phyloP scores from a whole-genome alignment of 2,888 invertebrate species.

The Scaptomyza flava region DNA sequence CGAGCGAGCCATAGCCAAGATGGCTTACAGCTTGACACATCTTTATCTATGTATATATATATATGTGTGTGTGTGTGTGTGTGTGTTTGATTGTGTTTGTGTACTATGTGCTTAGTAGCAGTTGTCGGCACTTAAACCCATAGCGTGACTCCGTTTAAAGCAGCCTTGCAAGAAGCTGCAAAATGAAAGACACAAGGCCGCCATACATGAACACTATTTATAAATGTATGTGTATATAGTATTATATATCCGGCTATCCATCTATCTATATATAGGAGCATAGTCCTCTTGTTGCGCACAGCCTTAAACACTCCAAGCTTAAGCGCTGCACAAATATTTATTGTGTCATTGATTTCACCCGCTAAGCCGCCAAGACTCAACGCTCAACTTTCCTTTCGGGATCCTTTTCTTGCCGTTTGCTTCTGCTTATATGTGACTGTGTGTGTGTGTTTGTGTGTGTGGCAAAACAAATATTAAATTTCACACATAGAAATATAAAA shows the following conservation, averaged over 20 bases:
- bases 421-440: constrained; percentile 46
- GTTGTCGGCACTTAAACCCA: constrained; percentile 47
- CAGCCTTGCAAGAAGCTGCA: constrained; percentile 22
- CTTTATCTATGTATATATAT: constrained; percentile 16
- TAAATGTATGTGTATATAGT: constrained; percentile 9
- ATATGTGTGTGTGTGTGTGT: constrained; percentile 6
- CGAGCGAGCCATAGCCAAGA: constrained; percentile 51
- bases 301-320: constrained; percentile 70
- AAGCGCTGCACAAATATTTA: constrained; percentile 79
- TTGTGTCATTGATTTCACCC: constrained; percentile 79
- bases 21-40: constrained; percentile 54
- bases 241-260: constrained; percentile 18
- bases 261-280: constrained; percentile 30
- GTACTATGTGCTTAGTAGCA: constrained; percentile 49
- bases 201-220: constrained; percentile 5
- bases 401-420: constrained; percentile 18
- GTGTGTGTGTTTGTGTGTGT: constrained; percentile 33
- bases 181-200: constrained; percentile 13
- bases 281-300: constrained; percentile 56
- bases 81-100: constrained; percentile 3
- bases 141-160: constrained; percentile 36
- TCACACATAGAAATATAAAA: constrained; percentile 50
- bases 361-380: constrained; percentile 69
- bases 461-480: constrained; percentile 72
- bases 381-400: constrained; percentile 55